Evolutionary conservation across 1,140 invertebrate genomes (phyloP), one percentile per base, ranked within the genome.

Genomic region (Ostrea edulis): DNA sequence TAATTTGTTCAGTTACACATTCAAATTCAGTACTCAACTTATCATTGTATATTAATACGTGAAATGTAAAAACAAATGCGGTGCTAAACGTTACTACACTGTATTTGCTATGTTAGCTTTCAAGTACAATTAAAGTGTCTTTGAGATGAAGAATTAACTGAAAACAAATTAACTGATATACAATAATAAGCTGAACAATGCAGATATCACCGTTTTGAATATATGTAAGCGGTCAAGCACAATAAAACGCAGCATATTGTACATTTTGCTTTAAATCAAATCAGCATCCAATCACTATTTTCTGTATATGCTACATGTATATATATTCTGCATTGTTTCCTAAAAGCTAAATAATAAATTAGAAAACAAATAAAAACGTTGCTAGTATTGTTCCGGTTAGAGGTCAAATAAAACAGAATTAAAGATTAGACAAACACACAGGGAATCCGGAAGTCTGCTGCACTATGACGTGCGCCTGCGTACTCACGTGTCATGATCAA

Each of bases 341-440:
- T n/a, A 22, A n/a, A 53, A 29, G 44, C n/a, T 54, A 51, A 20
- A 3, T 54, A 20, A 54, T 52, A 8, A 20, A 52, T 82, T 52
- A 54, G 53, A 52, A 53, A 11, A 54, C 14, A 9, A 83, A 53
- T 9, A 29, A 35, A 77, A 77, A 35, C 22, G 14, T 77, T 35
- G 22, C 68, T 77, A 77, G 68, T 83, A 52, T 83, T 53, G 22
- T 83, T 52, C 53, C 82, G 82, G 53, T 83, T 83, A 83, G 53
- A 53, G 22, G 20, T n/a, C 7, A 35, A 52, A 22, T 9, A 82
- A 54, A 54, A 83, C 8, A 54, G 22, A 83, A 83, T 53, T 81
- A 54, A 12, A 83, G 82, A 53, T 53, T 83, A 53, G 53, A 52
- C 22, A 54, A 44, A 44, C 82, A 83, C 82, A 83, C 82, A 54